Base-by-base conservation (phyloP, 2,113 vertebrate species). In the Callopanchax toddi region DNA sequence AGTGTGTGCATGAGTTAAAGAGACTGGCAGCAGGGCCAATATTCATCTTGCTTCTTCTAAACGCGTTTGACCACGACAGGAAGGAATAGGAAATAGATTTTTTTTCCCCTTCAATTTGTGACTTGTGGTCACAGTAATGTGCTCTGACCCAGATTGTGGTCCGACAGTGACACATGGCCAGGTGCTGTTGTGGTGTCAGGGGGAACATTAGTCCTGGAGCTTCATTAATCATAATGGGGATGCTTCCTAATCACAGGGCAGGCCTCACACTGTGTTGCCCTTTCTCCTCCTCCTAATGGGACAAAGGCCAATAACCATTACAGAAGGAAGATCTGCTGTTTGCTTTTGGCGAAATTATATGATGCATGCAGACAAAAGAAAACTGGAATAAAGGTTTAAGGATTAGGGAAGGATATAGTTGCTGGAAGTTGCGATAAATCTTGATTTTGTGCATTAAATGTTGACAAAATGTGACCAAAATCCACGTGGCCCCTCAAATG, bases 111-210 rank as follows among this genome's bases (percentile, higher is more conserved):
- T 3, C 39, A 66, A 52, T 25, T 63, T 34, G 32, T 34, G 53
- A 66, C 48, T 74, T 43, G 64, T 53, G 52, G 54, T 67, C 57
- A 48, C 52, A 29, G 58, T 51, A n/a, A 42, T 49, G 58, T 50
- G 60, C 60, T 53, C 34, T 68, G 86, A 78, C 82, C 81, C 76
- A 82, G 69, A 82, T 81, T 73, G 65, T 59, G 67, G 49, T 22
- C 23, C 65, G 83, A 89, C 82, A 88, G 74, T 83, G 87, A 86
- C 83, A 85, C 84, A 83, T 81, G 60, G 67, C 71, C 67, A 69
- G 58, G 72, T 81, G 65, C 76, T 65, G 78, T 61, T 75, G 52
- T 56, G 66, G 58, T 73, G 71, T 78, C 49, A 1, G 12, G 63
- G 73, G 69, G 69, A 52, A 60, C 77, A 76, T 82, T 82, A 75